These are phyloP conservation scores for Paedocypris sp. DNA, from an alignment of 2,113 vertebrate genomes.

Conservation along the genomic window DNA sequence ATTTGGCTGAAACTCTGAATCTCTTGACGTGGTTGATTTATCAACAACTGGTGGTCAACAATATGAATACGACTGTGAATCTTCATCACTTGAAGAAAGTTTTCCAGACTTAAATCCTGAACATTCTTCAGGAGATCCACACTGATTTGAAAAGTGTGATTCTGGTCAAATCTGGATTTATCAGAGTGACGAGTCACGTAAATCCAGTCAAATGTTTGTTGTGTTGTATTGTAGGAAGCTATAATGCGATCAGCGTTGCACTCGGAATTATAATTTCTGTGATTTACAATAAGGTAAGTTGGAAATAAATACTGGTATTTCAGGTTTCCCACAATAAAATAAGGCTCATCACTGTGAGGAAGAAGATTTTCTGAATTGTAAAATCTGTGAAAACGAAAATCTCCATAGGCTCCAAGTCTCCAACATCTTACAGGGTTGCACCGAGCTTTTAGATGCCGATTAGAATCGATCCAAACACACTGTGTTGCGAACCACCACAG, in stretches of 20 bases:
- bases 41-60: too few relatives aligned
- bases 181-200: background rate
- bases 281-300: background rate
- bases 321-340: slow-evolving; percentile 28
- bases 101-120: background rate
- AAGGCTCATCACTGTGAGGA: background rate
- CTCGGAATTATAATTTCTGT: background rate
- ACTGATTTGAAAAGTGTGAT: background rate
- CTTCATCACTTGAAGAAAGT: background rate
- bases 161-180: background rate
- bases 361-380: slow-evolving; percentile 6
- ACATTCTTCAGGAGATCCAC: background rate
- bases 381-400: slow-evolving; percentile 26
- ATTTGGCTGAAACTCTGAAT: too few relatives aligned
- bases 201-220: background rate
- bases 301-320: background rate
- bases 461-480: background rate
- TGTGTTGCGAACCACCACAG: slow-evolving; percentile 17
- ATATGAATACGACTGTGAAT: too few relatives aligned
- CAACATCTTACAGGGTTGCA: background rate
- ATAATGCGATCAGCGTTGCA: slow-evolving; percentile 23
- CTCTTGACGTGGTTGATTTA: too few relatives aligned
- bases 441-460: background rate
- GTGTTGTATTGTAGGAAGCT: background rate
- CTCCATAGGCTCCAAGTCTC: too few relatives aligned